Percentiles rank a stretch among this genome's conserved stretches.
These are phyloP conservation scores for Megastigmus dorsalis DNA, from an alignment of 2,888 invertebrate species.

Conservation along the genomic window DNA sequence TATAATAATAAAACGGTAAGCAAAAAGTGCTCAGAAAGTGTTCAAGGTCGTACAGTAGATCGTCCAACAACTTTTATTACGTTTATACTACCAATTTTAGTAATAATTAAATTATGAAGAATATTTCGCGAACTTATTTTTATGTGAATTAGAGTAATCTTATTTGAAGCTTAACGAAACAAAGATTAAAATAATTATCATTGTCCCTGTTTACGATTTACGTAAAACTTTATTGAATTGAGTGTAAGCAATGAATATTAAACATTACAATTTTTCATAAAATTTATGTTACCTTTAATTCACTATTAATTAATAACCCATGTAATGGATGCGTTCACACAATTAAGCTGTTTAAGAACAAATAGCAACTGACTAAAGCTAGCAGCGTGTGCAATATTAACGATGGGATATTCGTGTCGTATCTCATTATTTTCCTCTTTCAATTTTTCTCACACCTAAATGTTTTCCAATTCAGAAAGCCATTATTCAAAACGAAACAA, in stretches of 20 bases:
- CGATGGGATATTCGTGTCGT: too few species aligned
- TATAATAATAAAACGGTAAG: neutral
- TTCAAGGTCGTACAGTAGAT: neutral
- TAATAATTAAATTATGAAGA: slow-evolving; percentile 12
- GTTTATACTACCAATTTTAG: neutral
- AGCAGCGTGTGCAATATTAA: too few species aligned
- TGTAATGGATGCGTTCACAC: too few species aligned
- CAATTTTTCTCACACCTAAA: neutral
- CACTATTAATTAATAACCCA: too few species aligned
- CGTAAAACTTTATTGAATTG: too few species aligned
- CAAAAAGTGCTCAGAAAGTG: neutral
- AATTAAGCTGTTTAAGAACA: too few species aligned
- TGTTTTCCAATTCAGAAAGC: slow-evolving; percentile 4
- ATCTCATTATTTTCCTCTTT: too few species aligned
- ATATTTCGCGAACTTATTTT: slow-evolving; percentile 16
- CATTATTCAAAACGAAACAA: slow-evolving; percentile 1
- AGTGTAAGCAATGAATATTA: too few species aligned
- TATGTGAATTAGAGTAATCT: slow-evolving; percentile 12
- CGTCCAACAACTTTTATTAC: neutral
- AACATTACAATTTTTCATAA: too few species aligned
- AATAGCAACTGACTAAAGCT: too few species aligned
- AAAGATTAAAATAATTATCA: neutral
- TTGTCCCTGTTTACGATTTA: neutral
- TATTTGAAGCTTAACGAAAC: neutral
- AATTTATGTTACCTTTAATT: too few species aligned